Base-by-base conservation (phyloP, 2,113 vertebrate species). In the Harpagus bidentatus region DNA sequence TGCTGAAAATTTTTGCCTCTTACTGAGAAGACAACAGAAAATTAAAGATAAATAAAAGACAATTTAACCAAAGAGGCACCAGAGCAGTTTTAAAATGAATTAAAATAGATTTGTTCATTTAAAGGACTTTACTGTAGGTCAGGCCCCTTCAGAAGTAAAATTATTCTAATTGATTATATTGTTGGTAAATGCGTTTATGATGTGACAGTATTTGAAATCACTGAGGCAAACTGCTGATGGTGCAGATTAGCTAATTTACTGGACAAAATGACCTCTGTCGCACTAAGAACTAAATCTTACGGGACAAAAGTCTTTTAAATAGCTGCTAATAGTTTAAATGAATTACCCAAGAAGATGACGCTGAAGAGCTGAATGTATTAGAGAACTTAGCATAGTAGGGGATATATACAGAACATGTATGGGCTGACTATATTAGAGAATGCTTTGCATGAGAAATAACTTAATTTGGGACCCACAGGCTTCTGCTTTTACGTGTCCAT, bases 241-340 rank as follows among this genome's bases (percentile, higher is more conserved):
- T 58, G 70, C 73, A 87, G 43, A 69, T 84, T 45, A 63, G 26
- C 31, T 34, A 14, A 87, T 90, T 94, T 73, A 48, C 78, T 69
- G 89, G 78, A 34, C 69, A 69, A 76, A 86, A 81, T 50, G 69
- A 92, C 95, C 94, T 94, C 81, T 94, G 58, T 55, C 48, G 69
- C 34, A 28, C 86, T 19, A 67, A 73, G 48, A 90, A 78, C 34
- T 55, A 59, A 85, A 77, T 50, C 94, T 73, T 34, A 38, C 0
- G 45, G 29, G 79, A 84, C 48, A 87, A 38, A 72, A 87, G 26
- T 77, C 73, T 90, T 65, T 78, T 73, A 69, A 87, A 72, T 36
- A 78, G 69, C 86, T 84, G 48, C 72, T 95, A 94, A 94, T 87
- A 45, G 70, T 69, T 94, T 78, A 74, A 95, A 55, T 53, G 16